Evolutionary conservation across 2,797 vertebrate species (phyloP), one percentile per base, ranked within the genome.

Genomic region (Synaphobranchus kaupii): DNA sequence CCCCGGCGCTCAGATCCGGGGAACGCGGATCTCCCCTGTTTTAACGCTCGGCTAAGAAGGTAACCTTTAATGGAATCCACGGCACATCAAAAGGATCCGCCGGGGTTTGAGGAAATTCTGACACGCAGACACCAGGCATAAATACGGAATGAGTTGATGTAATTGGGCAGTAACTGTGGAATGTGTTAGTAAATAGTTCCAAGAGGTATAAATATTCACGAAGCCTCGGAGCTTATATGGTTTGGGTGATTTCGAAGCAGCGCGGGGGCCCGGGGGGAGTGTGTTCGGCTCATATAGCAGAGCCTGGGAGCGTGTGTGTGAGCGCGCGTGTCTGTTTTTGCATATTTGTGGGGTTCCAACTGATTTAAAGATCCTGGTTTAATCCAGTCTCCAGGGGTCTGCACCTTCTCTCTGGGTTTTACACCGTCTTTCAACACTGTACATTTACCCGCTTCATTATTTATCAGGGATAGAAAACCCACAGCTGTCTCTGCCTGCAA

Each of bases 121-220:
- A 78, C 39, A 80, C 7, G 34, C 54, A 66, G 83, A 50, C 71
- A 85, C 66, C 4, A 78, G 54, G 86, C 87, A 90, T 90, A 90
- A 89, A 90, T 78, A 91, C 73, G 88, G 31, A 83, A 88, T 89
- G 52, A 90, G 90, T 91, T 94, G 90, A 94, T 93, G 92, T 93
- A 95, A 95, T 88, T 88, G 88, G 89, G 90, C 90, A 88, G 91
- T 89, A 94, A 94, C 91, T 90, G 66, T 0, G 71, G 78, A 89
- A 87, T 28, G n/a, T 85, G 44, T 80, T 17, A 28, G 83, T 85
- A 88, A 85, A 84, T 44, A 87, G 87, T 78, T 50, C 20, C 4
- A 34, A 25, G 60, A 8, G 48, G 28, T 28, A 58, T 84, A 34
- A 50, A 85, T 60, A 80, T 88, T 84, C 60, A 85, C 12, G 9